phyloP scores from a whole-genome alignment of 2,113 vertebrate species.

The Carassius auratus region DNA sequence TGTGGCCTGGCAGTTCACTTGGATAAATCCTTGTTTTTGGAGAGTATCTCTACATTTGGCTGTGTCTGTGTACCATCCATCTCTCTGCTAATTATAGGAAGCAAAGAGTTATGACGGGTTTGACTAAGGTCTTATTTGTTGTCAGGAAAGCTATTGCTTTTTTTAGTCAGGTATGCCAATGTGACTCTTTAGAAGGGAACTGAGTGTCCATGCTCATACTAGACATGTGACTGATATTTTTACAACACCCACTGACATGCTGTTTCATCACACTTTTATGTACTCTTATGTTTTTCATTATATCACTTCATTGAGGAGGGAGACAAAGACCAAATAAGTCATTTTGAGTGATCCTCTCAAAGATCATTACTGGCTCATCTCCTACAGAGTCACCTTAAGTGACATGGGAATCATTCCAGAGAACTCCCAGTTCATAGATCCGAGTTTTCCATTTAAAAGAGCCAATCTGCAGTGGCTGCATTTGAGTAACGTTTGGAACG shows the following conservation, averaged over 20 bases:
- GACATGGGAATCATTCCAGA: conserved; percentile 19
- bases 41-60: neutral
- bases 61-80: neutral
- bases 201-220: conserved; percentile 5
- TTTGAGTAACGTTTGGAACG: neutral
- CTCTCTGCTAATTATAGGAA: conserved; percentile 66
- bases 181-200: conserved; percentile 60
- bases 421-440: neutral
- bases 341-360: neutral
- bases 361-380: neutral
- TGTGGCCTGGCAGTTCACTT: conserved; percentile 22
- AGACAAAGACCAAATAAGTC: neutral
- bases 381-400: neutral
- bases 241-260: neutral
- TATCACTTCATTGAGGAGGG: neutral
- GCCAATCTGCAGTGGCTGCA: neutral
- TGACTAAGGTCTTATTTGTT: conserved; percentile 61
- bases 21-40: conserved; percentile 6
- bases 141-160: conserved; percentile 65
- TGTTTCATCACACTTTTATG: neutral
- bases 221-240: neutral
- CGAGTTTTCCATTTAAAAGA: conserved; percentile 24
- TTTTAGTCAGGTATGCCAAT: conserved; percentile 69
- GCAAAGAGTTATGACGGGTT: conserved; percentile 39
- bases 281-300: neutral